Conservation (phyloP, 1,140 invertebrate genomes). For the Drosophila sproati region DNA sequence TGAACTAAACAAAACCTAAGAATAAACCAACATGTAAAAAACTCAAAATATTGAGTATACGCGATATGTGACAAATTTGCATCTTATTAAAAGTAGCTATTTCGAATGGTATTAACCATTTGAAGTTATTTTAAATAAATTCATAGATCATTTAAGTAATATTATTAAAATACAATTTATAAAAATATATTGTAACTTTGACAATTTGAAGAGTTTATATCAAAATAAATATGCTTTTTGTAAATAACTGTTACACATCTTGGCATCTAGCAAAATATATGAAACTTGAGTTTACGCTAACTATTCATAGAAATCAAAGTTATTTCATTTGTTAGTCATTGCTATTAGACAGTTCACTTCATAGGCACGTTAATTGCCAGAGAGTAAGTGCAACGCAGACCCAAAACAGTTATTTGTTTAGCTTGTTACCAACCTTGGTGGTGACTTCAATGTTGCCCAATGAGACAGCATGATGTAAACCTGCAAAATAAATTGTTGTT, state of each 20-base stretch:
- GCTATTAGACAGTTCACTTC: background rate
- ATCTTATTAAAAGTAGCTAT: too few relatives aligned
- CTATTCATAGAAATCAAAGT: background rate
- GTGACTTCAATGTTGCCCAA: constrained; percentile 85
- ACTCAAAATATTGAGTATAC: constrained; percentile 1
- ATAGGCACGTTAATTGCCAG: background rate
- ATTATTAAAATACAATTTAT: too few relatives aligned
- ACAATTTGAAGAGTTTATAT: too few relatives aligned
- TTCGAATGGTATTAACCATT: too few relatives aligned
- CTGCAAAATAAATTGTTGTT: constrained; percentile 66
- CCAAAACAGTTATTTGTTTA: background rate
- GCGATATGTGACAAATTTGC: background rate
- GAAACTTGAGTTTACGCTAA: background rate
- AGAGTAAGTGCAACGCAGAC: too few relatives aligned
- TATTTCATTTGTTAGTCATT: background rate
- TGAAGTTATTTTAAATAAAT: too few relatives aligned
- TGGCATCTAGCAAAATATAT: too few relatives aligned
- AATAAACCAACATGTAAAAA: background rate
- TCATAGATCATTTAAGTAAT: too few relatives aligned
- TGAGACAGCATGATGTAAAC: constrained; percentile 85
- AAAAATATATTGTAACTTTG: too few relatives aligned
- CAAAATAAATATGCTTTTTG: too few relatives aligned
- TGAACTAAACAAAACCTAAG: background rate
- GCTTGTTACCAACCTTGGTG: constrained; percentile 78
- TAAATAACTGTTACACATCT: too few relatives aligned